Evolutionary conservation across 2,113 vertebrate genomes (phyloP), one percentile per base, ranked within the genome.

Genomic region (Triplophysa siluroides): DNA sequence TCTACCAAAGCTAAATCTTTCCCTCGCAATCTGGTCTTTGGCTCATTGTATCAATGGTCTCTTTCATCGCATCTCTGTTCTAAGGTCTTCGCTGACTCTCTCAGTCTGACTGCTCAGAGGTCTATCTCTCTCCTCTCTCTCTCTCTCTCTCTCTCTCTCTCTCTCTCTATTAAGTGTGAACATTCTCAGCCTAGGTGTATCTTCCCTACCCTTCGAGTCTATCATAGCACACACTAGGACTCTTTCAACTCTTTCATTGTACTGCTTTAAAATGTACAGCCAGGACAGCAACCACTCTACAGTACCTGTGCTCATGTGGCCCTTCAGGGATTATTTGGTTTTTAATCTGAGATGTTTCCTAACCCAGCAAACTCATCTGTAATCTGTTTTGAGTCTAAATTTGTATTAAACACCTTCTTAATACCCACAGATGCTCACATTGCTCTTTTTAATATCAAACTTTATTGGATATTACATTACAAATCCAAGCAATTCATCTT

Each of bases 381-480:
- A 75, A 26, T 75, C 54, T 54, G 70, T 69, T 74, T 62, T 50
- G 16, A 78, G 4, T 60, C 61, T 12, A 62, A 60, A 58, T 56
- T 79, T 73, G 13, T 58, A 72, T 65, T 72, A 77, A 45, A 67
- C 26, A 29, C 56, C 72, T 69, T 38, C 52, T 61, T 67, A 61
- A 61, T 19, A 54, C 60, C 78, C 68, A 69, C 78, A 80, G 58
- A 79, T 70, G 67, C 45, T 69, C 16, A 74, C 21, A 10, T 52
- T 62, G 23, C 76, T 54, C 8, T 21, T 74, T 82, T 75, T 54
- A 79, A 79, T 69, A 63, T 61, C 18, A 64, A 69, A 68, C 33
- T 70, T 52, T 70, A 79, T 63, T 56, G 62, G 47, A 76, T 33
- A 79, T 79, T 71, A 12, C 64, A 79, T 72, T 79, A 64, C 26